Conservation (phyloP, 2,888 invertebrate species). For the Yponomeuta malinellus region DNA sequence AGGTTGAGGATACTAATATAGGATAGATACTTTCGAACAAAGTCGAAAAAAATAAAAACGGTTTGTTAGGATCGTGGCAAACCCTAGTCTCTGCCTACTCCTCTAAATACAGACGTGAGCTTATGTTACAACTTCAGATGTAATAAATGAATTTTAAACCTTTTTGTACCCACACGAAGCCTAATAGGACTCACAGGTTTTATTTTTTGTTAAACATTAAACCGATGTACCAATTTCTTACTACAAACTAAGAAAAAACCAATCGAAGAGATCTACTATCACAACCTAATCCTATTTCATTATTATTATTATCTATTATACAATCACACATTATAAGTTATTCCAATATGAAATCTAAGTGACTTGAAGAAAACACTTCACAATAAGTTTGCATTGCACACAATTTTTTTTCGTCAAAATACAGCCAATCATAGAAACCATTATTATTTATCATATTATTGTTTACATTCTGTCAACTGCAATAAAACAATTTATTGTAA, state of each 20-base stretch:
- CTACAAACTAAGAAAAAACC: slow-evolving; percentile 1
- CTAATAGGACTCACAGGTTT: too few relatives aligned
- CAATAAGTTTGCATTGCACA: neutral
- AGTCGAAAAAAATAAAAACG: too few relatives aligned
- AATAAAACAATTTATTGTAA: slow-evolving; percentile 7
- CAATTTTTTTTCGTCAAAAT: neutral
- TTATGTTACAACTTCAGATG: too few relatives aligned
- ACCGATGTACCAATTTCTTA: neutral
- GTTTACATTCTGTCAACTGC: slow-evolving; percentile 3
- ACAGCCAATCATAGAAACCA: neutral
- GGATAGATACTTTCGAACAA: too few relatives aligned
- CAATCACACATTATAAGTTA: neutral
- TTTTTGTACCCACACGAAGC: too few relatives aligned
- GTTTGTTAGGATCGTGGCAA: too few relatives aligned
- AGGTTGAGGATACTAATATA: too few relatives aligned
- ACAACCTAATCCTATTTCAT: slow-evolving; percentile 36
- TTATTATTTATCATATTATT: neutral
- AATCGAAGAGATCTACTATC: slow-evolving; percentile 43
- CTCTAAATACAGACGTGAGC: too few relatives aligned
- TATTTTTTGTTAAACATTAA: neutral
- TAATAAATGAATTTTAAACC: too few relatives aligned
- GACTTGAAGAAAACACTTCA: neutral
- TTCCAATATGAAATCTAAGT: neutral
- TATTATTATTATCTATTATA: neutral
- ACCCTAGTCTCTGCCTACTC: too few relatives aligned